These are phyloP conservation scores for Ptychoptera contaminata DNA, from an alignment of 2,888 invertebrate species.

Conservation along the genomic window DNA sequence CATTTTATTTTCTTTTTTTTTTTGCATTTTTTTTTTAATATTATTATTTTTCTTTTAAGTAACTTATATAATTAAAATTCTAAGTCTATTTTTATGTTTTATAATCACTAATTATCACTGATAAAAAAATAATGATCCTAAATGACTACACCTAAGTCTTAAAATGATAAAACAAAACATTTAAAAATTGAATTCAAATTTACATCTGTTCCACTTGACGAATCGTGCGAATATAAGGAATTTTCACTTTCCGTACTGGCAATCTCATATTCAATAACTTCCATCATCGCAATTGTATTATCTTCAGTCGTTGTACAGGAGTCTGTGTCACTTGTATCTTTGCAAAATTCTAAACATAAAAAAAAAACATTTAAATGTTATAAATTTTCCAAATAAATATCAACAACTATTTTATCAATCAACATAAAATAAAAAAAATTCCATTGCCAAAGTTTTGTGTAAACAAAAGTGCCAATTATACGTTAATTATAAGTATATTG, in stretches of 20 bases:
- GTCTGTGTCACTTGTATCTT: conserved; percentile 38
- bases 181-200: conserved; percentile 9
- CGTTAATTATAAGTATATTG: no score
- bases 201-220: conserved; percentile 39
- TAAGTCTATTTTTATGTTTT: background rate
- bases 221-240: conserved; percentile 19
- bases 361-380: no score
- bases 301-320: conserved; percentile 11
- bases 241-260: conserved; percentile 31
- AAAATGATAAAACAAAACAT: background rate
- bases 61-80: background rate
- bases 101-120: background rate
- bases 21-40: background rate
- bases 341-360: conserved; percentile 15
- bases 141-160: no score
- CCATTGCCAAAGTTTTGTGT: background rate
- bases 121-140: background rate
- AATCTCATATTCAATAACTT: conserved; percentile 35
- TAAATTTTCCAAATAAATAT: background rate
- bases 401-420: no score
- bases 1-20: background rate
- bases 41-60: background rate
- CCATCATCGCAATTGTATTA: conserved; percentile 19
- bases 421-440: background rate
- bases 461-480: no score